These are phyloP conservation scores for Schrankia costaestrigalis DNA, from an alignment of 2,888 invertebrate genomes.

Conservation along the genomic window DNA sequence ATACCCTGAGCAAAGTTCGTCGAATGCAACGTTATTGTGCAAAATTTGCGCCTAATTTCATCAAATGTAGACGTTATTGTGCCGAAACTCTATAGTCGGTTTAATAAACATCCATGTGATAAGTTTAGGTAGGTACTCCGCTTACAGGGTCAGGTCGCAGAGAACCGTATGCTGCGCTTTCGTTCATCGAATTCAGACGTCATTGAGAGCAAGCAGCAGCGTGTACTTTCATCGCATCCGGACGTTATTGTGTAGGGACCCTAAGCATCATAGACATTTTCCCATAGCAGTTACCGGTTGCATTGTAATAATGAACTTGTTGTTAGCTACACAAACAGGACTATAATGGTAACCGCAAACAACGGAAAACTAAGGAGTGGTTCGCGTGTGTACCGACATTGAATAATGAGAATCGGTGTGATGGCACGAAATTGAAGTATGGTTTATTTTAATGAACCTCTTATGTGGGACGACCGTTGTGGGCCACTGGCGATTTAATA, in stretches of 20 bases:
- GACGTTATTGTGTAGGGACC: not conserved
- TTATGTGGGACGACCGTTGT: conserved; percentile 63
- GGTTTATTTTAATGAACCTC: conserved; percentile 62
- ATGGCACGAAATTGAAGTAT: conserved; percentile 61
- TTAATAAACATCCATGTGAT: no score
- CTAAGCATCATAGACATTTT: conserved; percentile 3
- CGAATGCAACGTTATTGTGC: no score
- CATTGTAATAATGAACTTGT: conserved; percentile 25
- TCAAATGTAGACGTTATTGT: no score
- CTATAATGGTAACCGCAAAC: conserved; percentile 26
- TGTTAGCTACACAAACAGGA: conserved; percentile 26
- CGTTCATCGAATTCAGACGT: no score
- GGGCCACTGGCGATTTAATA: conserved; percentile 40
- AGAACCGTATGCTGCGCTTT: no score
- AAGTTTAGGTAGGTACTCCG: no score
- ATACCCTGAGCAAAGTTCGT: no score
- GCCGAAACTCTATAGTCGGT: no score
- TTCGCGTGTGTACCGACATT: conserved; percentile 66
- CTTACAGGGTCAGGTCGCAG: no score
- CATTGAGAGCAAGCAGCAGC: no score
- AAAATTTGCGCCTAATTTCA: no score
- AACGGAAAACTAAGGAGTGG: conserved; percentile 46
- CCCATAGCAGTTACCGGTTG: conserved; percentile 11
- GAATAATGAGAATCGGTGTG: conserved; percentile 63
- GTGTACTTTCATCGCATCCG: no score